These are phyloP conservation scores for Bubo scandiacus DNA, from an alignment of 2,113 vertebrate genomes.

Conservation along the genomic window DNA sequence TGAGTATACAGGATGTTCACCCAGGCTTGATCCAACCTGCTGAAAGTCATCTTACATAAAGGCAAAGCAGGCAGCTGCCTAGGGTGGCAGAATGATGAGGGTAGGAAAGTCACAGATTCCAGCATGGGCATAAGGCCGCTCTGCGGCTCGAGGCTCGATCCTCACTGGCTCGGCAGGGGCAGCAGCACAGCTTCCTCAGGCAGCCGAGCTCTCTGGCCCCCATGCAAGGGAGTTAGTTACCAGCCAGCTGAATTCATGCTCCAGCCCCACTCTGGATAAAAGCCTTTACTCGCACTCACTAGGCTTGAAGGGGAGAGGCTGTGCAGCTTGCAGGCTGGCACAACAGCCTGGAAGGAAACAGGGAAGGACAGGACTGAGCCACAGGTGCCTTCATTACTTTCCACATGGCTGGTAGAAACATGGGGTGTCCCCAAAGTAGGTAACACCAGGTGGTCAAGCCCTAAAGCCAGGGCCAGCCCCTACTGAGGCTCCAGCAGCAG, in stretches of 20 bases:
- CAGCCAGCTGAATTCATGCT: neutral
- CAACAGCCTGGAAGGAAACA: neutral
- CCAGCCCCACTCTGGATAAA: neutral
- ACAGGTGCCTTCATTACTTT: neutral
- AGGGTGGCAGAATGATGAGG: neutral
- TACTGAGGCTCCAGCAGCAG: neutral
- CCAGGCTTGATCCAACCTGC: neutral
- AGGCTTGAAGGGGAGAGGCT: neutral
- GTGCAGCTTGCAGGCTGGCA: neutral
- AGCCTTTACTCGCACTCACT: neutral
- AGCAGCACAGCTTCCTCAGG: neutral
- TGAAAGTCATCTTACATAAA: neutral
- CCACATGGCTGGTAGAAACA: neutral
- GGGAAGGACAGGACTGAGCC: neutral
- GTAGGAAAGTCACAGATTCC: neutral
- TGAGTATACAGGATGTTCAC: neutral
- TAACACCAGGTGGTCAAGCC: neutral
- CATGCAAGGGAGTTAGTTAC: neutral
- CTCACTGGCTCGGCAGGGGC: neutral
- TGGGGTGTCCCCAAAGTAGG: fast-evolving
- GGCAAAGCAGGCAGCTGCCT: neutral
- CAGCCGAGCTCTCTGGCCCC: neutral
- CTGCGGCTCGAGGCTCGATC: neutral
- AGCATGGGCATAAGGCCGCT: neutral
- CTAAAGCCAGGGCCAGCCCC: neutral